These are phyloP conservation scores for Silurus lanzhouensis DNA, from an alignment of 2,797 vertebrate species.

Conservation along the genomic window DNA sequence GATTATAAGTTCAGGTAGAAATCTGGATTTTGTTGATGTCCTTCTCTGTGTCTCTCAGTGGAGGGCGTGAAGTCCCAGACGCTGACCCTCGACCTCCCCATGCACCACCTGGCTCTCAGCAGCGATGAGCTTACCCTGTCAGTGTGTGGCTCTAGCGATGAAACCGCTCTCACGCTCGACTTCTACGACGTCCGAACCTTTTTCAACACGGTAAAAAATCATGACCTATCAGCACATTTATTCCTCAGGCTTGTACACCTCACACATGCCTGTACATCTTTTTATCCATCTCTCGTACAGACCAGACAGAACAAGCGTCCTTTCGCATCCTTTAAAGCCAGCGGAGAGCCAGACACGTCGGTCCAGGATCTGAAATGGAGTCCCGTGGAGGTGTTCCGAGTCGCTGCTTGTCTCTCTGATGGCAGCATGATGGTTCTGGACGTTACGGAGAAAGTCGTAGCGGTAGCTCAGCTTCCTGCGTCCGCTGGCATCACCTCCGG, in stretches of 20 bases:
- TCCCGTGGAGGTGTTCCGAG: slow-evolving; percentile 75
- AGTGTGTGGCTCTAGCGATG: slow-evolving; percentile 79
- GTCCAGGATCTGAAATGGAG: slow-evolving; percentile 96
- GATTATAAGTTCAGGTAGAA: not conserved
- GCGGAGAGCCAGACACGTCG: slow-evolving; percentile 63
- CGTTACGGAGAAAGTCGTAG: slow-evolving; percentile 77
- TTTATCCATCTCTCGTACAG: slow-evolving; percentile 62
- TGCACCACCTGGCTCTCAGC: slow-evolving; percentile 90
- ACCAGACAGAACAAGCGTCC: slow-evolving; percentile 81
- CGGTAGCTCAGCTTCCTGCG: slow-evolving; percentile 79
- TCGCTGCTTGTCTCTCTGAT: slow-evolving; percentile 86
- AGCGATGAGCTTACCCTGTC: slow-evolving; percentile 91
- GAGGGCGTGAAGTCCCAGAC: slow-evolving; percentile 64
- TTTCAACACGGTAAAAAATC: slow-evolving; percentile 83
- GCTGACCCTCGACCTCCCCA: slow-evolving; percentile 75
- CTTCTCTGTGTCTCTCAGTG: slow-evolving; percentile 59
- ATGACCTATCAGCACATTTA: too few species aligned
- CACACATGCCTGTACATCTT: too few species aligned
- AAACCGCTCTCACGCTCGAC: slow-evolving; percentile 73
- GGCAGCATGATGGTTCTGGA: slow-evolving; percentile 89
- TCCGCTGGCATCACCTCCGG: slow-evolving; percentile 85
- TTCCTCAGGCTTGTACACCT: not conserved
- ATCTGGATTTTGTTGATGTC: not conserved
- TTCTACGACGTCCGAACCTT: slow-evolving; percentile 93
- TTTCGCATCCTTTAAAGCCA: slow-evolving; percentile 80